A percentile compares a stretch with the other conserved stretches of the same genome.
Evolutionary conservation across 1,140 invertebrate species (phyloP).

Genomic region (Ganaspis sp.): DNA sequence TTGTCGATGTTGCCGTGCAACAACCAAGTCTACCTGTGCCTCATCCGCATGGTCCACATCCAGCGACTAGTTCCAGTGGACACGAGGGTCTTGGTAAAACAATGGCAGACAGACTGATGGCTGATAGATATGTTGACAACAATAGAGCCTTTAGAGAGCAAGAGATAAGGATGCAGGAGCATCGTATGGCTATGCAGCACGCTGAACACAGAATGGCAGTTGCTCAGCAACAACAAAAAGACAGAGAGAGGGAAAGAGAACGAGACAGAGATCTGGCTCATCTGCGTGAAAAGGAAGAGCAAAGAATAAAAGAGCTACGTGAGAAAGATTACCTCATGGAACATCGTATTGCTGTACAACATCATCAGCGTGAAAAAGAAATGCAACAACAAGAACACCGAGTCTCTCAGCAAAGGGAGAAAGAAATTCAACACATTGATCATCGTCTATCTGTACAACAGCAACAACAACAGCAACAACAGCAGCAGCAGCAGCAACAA

Average conservation of each 20-base stretch:
- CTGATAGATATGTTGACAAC: conserved; percentile 69
- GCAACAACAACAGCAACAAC: too few relatives aligned
- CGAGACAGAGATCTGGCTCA: conserved; percentile 67
- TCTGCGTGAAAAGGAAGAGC: conserved; percentile 69
- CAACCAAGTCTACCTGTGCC: conserved; percentile 91
- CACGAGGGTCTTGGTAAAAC: conserved; percentile 81
- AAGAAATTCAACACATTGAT: conserved; percentile 65
- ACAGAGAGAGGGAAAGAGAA: conserved; percentile 51
- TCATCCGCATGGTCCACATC: conserved; percentile 70
- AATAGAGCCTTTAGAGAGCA: conserved; percentile 68
- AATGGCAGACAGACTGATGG: conserved; percentile 77
- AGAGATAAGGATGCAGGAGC: conserved; percentile 67
- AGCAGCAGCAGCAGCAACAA: too few relatives aligned
- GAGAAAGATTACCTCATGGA: conserved; percentile 75
- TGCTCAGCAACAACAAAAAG: conserved; percentile 58
- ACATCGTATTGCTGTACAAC: conserved; percentile 62
- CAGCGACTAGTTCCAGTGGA: conserved; percentile 59
- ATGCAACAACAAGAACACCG: conserved; percentile 63
- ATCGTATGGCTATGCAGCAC: conserved; percentile 59
- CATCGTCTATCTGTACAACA: conserved; percentile 56
- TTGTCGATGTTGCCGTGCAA: conserved; percentile 91
- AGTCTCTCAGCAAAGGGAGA: conserved; percentile 67
- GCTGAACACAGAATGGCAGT: conserved; percentile 68
- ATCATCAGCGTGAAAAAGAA: conserved; percentile 71
- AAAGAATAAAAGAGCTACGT: conserved; percentile 60